These are phyloP conservation scores for Cochlearius cochlearius DNA, from an alignment of 2,113 vertebrate genomes.

Conservation along the genomic window DNA sequence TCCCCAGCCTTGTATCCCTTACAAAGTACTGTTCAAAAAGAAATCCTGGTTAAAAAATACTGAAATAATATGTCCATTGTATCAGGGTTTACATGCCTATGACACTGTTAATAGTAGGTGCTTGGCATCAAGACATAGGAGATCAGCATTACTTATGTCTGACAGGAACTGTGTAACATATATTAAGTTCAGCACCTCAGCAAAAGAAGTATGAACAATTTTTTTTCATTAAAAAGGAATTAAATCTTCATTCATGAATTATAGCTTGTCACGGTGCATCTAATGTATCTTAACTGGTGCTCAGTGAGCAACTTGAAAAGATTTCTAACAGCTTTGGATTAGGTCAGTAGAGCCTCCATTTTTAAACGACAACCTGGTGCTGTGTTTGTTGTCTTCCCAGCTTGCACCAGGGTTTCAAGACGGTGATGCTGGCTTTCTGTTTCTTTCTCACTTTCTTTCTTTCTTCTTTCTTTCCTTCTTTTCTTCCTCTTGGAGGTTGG, in stretches of 20 bases:
- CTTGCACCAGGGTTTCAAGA: background rate
- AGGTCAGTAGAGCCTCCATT: background rate
- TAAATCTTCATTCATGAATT: constrained; percentile 54
- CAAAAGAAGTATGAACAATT: constrained; percentile 23
- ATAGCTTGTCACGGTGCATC: background rate
- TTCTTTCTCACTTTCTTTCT: fast-evolving
- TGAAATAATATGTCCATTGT: background rate
- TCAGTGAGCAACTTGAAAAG: constrained; percentile 9
- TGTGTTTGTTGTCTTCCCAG: background rate
- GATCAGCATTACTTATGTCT: background rate
- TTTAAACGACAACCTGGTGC: background rate
- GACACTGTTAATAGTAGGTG: background rate
- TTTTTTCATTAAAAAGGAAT: constrained; percentile 51
- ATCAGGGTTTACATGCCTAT: background rate
- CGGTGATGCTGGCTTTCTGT: background rate
- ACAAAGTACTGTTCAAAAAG: background rate
- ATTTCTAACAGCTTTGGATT: background rate
- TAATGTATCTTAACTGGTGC: constrained; percentile 40
- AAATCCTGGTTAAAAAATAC: background rate
- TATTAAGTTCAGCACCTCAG: constrained; percentile 18
- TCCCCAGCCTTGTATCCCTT: background rate
- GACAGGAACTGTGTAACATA: background rate
- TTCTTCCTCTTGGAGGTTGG: background rate
- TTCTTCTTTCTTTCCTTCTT: background rate
- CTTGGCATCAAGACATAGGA: background rate